These are phyloP conservation scores for Ophion ellenae DNA, from an alignment of 2,888 invertebrate species.

Conservation along the genomic window DNA sequence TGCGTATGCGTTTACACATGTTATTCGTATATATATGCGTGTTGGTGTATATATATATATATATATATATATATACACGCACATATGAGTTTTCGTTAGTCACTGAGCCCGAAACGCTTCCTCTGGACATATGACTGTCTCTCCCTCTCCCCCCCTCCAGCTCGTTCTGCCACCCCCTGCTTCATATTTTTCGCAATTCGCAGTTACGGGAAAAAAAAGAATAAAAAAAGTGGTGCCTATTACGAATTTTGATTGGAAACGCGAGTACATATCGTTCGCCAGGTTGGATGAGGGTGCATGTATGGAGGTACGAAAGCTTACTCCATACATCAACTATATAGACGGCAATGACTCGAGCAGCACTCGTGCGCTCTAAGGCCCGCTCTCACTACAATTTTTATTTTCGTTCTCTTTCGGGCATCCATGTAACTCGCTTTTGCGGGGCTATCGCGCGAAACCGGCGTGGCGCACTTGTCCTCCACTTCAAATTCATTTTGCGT, in stretches of 20 bases:
- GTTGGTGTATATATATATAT: neutral
- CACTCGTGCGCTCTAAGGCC: constrained; percentile 5
- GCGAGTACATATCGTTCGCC: constrained; percentile 42
- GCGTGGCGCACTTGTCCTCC: constrained; percentile 25
- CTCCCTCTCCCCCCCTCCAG: neutral
- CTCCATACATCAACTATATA: constrained; percentile 31
- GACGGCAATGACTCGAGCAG: constrained; percentile 31
- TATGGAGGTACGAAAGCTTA: constrained; percentile 44
- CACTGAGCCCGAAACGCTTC: constrained; percentile 35
- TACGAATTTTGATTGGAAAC: constrained; percentile 62
- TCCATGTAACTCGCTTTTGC: constrained; percentile 21
- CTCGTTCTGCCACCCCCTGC: neutral
- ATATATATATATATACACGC: neutral
- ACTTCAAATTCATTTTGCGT: constrained; percentile 58
- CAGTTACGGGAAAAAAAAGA: constrained; percentile 13
- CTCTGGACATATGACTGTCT: constrained; percentile 36
- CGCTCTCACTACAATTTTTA: constrained; percentile 13
- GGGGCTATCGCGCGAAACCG: neutral
- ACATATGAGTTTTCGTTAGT: constrained; percentile 29
- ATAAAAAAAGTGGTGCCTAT: constrained; percentile 28
- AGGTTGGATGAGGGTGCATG: neutral
- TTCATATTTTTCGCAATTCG: constrained; percentile 22
- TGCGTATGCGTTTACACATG: too few relatives aligned
- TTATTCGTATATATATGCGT: too few relatives aligned
- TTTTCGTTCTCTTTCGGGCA: constrained; percentile 13